phyloP scores from a whole-genome alignment of 2,113 vertebrate species.

The Accipiter cooperii region DNA sequence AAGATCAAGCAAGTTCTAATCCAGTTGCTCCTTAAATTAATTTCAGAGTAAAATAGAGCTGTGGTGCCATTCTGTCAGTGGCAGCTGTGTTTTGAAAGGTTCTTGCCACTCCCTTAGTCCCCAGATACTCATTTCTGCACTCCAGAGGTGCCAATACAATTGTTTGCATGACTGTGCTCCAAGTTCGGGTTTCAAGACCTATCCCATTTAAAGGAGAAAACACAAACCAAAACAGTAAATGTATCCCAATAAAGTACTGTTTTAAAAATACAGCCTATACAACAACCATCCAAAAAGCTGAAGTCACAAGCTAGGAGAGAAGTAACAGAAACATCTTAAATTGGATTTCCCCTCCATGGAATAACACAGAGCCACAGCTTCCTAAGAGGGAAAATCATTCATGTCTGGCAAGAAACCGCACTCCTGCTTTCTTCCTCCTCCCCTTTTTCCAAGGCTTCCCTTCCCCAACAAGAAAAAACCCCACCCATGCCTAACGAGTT shows the following conservation, averaged over 20 bases:
- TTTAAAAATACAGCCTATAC: background rate
- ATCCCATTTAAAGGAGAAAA: background rate
- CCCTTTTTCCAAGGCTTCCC: background rate
- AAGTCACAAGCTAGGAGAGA: background rate
- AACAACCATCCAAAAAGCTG: background rate
- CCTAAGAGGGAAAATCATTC: background rate
- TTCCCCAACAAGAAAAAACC: background rate
- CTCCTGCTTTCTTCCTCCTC: background rate
- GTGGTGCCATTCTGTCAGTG: background rate
- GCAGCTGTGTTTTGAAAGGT: slow-evolving; percentile 9
- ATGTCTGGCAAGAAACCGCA: background rate
- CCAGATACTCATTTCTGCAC: background rate
- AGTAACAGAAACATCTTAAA: background rate
- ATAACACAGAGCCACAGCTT: background rate
- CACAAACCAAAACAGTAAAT: background rate
- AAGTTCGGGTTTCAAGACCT: background rate
- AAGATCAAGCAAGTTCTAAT: background rate
- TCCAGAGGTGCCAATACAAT: slow-evolving; percentile 5
- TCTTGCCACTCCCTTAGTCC: background rate
- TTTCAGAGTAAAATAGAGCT: background rate
- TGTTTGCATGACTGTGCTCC: background rate
- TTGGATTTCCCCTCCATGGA: background rate
- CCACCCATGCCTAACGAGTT: background rate
- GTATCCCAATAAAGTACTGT: background rate
- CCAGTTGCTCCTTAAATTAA: background rate